A percentile compares a stretch with the other conserved stretches of the same genome.
phyloP scores from a whole-genome alignment of 2,113 vertebrate species.

The Prionailurus bengalensis region DNA sequence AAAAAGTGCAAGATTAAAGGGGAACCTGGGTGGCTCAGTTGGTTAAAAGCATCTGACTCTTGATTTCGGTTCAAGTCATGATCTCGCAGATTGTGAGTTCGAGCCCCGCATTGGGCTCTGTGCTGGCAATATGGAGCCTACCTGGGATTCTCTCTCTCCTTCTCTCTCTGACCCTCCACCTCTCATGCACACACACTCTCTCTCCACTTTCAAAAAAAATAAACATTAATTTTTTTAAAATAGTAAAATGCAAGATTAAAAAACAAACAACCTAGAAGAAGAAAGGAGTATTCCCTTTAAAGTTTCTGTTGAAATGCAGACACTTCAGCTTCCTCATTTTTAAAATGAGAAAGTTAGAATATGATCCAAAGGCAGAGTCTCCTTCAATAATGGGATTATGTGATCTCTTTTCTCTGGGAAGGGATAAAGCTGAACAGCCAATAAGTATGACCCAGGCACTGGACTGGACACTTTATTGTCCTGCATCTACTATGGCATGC shows the following conservation, averaged over 20 bases:
- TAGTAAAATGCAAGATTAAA: neutral
- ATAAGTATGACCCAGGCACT: neutral
- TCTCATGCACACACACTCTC: no score
- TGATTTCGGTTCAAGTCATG: no score
- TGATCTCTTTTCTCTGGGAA: neutral
- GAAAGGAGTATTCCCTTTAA: neutral
- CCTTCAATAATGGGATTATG: neutral
- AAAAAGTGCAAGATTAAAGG: no score
- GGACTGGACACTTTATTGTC: neutral
- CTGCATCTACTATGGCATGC: neutral
- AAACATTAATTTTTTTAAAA: no score
- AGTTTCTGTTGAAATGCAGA: slow-evolving; percentile 23
- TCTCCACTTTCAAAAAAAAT: no score
- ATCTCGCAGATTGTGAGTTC: no score
- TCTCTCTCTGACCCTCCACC: no score
- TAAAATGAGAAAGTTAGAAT: slow-evolving; percentile 47
- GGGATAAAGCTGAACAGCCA: neutral
- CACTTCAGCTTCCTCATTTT: neutral
- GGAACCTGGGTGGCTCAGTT: no score
- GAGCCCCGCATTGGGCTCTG: no score
- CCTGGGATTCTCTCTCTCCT: no score
- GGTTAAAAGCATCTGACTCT: no score
- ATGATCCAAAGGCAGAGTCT: neutral
- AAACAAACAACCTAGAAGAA: neutral
- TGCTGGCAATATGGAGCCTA: no score